These are phyloP conservation scores for Smutsia gigantea DNA, from an alignment of 2,797 vertebrate genomes.

Conservation along the genomic window DNA sequence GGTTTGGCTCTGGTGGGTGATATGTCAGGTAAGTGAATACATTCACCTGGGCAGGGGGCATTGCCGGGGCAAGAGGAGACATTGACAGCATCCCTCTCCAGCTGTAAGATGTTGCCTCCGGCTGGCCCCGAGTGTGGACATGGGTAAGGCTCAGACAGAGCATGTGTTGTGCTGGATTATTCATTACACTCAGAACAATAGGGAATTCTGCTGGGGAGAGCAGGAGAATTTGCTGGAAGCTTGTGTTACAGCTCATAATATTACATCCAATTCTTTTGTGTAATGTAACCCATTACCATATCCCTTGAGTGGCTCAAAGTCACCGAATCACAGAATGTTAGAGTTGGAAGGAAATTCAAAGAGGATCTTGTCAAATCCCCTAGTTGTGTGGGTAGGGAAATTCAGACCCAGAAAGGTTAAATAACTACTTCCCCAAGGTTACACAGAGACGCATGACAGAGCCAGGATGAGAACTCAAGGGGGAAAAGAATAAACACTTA, in stretches of 20 bases:
- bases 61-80: neutral
- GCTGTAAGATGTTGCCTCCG: neutral
- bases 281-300: constrained; percentile 73
- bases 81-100: neutral
- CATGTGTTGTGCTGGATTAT: constrained; percentile 62
- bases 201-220: constrained; percentile 65
- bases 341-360: constrained; percentile 65
- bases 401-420: constrained; percentile 61
- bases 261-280: constrained; percentile 67
- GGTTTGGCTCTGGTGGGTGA: neutral
- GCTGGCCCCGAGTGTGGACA: neutral
- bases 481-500: neutral
- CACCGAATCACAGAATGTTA: constrained; percentile 33
- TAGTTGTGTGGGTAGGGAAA: constrained; percentile 43
- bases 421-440: constrained; percentile 51
- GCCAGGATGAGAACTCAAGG: neutral
- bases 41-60: neutral
- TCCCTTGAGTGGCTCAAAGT: constrained; percentile 68
- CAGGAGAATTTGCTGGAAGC: constrained; percentile 46
- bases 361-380: constrained; percentile 54
- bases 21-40: neutral
- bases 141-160: neutral
- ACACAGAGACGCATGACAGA: neutral
- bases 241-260: constrained; percentile 54
- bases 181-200: constrained; percentile 58